Conservation (phyloP, 2,113 vertebrate species). For the Trochalopteron elliotii region DNA sequence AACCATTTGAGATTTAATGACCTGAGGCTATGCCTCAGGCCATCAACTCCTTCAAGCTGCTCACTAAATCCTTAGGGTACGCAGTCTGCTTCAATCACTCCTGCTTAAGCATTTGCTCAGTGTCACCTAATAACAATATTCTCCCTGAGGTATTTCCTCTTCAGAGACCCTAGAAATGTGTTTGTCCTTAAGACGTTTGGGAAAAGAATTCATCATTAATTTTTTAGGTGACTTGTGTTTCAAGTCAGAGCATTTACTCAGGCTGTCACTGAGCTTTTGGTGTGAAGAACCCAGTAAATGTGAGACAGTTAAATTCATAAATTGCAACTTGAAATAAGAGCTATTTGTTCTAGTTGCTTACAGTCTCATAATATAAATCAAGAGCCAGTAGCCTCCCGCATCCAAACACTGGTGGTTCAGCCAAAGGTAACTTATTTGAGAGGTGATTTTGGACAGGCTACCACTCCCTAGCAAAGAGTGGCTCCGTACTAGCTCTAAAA, state of each 20-base stretch:
- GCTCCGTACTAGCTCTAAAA: neutral
- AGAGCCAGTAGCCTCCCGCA: neutral
- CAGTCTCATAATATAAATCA: neutral
- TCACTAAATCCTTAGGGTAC: slow-evolving; percentile 47
- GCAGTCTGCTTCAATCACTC: slow-evolving; percentile 15
- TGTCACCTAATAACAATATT: slow-evolving; percentile 45
- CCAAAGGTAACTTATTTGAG: neutral
- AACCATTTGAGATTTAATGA: slow-evolving; percentile 52
- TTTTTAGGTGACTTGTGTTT: neutral
- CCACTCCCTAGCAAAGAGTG: neutral
- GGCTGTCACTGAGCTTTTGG: neutral
- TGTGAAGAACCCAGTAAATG: neutral
- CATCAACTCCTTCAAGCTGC: slow-evolving; percentile 38
- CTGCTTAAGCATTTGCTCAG: slow-evolving; percentile 42
- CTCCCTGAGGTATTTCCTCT: slow-evolving; percentile 11
- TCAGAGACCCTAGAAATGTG: neutral
- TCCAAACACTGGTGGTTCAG: neutral
- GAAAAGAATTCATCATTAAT: neutral
- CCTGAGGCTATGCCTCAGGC: slow-evolving; percentile 35
- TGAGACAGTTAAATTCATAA: neutral
- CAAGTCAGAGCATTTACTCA: neutral
- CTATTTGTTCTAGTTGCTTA: neutral
- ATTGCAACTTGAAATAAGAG: neutral
- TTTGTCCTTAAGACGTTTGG: neutral
- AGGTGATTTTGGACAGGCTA: neutral